Evolutionary conservation across 2,888 invertebrate species (phyloP).

Genomic region (Agonopterix heracliana): DNA sequence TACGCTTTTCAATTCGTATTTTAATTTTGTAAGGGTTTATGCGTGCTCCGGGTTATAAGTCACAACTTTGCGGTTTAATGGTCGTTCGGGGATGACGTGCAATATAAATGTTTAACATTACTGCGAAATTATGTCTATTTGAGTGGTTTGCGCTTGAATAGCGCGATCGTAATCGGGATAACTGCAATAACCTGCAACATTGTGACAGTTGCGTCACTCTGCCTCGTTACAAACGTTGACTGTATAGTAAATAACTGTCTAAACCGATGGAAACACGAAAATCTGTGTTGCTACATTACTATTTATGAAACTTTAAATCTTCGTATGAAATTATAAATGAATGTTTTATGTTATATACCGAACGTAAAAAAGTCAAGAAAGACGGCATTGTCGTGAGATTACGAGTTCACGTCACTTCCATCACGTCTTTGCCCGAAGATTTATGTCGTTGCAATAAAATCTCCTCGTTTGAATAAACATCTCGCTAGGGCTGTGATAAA

Average conservation of each 20-base stretch:
- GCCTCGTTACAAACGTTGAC: too few relatives aligned
- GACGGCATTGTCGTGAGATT: slow-evolving; percentile 52
- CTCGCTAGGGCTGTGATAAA: slow-evolving; percentile 61
- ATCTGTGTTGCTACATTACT: too few relatives aligned
- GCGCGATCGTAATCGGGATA: too few relatives aligned
- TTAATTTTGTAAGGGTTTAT: slow-evolving; percentile 42
- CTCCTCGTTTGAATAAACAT: slow-evolving; percentile 72
- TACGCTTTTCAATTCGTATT: slow-evolving; percentile 44
- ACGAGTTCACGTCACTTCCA: slow-evolving; percentile 55
- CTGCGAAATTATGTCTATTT: not conserved
- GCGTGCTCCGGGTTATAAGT: slow-evolving; percentile 30
- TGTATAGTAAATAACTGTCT: too few relatives aligned
- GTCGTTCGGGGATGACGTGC: slow-evolving; percentile 7
- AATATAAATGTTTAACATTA: slow-evolving; percentile 6
- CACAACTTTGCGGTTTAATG: slow-evolving; percentile 24
- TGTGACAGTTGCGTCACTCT: too few relatives aligned
- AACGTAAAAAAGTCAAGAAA: slow-evolving; percentile 20
- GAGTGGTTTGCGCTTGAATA: not conserved
- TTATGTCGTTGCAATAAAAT: slow-evolving; percentile 72
- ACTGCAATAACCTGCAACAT: too few relatives aligned
- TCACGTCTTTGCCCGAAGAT: slow-evolving; percentile 54
- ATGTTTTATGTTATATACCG: not conserved
- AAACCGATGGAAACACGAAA: too few relatives aligned
- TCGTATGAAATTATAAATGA: slow-evolving; percentile 1
- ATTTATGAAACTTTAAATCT: not conserved